Evolutionary conservation across 2,888 invertebrate species (phyloP), one percentile per base, ranked within the genome.

Genomic region (Plagodis dolabraria): DNA sequence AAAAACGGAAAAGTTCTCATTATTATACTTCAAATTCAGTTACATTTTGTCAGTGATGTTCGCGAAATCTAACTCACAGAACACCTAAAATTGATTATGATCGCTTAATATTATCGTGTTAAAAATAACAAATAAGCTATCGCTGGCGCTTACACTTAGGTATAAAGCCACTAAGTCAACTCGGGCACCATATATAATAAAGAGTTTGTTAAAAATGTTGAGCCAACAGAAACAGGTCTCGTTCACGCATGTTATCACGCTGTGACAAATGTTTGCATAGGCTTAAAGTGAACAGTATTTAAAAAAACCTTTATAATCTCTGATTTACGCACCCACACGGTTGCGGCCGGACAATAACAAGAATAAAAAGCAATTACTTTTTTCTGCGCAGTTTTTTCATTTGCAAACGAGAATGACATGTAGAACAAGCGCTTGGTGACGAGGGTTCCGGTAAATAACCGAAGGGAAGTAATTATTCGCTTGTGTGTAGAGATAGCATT

Each of bases 351-450:
- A 88, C 87, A 89, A 88, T 88, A 85, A 85, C 88, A 89, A 86
- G 84, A 89, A 88, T 88, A 85, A 85, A 89, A 89, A 86, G 84
- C 88, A 89, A 87, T 90, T 85, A 87, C 86, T 86, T 87, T 84
- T 85, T 77, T 67, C 79, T 69, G 80, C 79, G 76, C 81, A 85
- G 82, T 88, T 89, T 60, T 91, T 91, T 90, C 90, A 90, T 90
- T 90, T 89, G 86, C 85, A 85, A 88, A 89, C 86, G 84, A 82
- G 88, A 87, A 86, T 89, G 90, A 90, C 86, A 87, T 88, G 89
- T 90, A 87, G 88, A 90, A 90, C 89, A 88, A 88, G 84, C 86
- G 77, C 75, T 82, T 80, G 69, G 79, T 87, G 88, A 89, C 85
- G 86, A 88, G 89, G 88, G 89, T 89, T 67, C 71, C 78, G 70